Conservation (phyloP, 1,140 invertebrate species). For the Melipona quadrifasciata region DNA sequence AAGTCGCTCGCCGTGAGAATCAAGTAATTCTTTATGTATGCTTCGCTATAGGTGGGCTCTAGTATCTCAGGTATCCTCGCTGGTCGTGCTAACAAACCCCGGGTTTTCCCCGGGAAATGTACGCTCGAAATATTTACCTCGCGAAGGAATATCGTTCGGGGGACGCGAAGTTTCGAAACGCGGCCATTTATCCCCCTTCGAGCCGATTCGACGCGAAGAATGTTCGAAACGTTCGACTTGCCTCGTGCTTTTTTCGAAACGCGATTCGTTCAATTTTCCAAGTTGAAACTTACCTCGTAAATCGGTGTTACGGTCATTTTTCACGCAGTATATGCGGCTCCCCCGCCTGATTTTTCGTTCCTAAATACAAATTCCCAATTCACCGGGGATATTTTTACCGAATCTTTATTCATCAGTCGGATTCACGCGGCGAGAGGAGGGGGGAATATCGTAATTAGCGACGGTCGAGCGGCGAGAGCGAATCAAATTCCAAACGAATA, state of each 20-base stretch:
- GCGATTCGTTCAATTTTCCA: too few relatives aligned
- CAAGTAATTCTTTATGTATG: constrained; percentile 41
- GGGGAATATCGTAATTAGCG: constrained; percentile 1
- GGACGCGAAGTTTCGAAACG: background rate
- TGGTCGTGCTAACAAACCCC: constrained; percentile 25
- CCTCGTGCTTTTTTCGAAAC: too few relatives aligned
- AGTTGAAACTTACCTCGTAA: too few relatives aligned
- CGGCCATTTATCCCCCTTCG: background rate
- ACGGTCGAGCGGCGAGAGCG: background rate
- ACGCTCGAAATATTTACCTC: background rate
- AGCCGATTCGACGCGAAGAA: background rate
- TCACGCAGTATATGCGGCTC: too few relatives aligned
- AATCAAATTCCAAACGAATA: constrained; percentile 33
- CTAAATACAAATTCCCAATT: background rate
- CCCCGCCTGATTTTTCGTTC: background rate
- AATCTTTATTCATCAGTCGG: background rate
- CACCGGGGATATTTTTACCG: too few relatives aligned
- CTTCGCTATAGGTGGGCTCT: constrained; percentile 3
- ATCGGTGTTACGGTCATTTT: too few relatives aligned
- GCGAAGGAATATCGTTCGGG: background rate
- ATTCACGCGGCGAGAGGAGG: background rate
- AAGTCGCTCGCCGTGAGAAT: constrained; percentile 25
- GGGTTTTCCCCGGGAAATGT: constrained; percentile 8
- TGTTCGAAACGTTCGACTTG: background rate
- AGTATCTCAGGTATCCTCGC: constrained; percentile 17